Evolutionary conservation across 2,797 vertebrate species (phyloP).

Genomic region (Ctenosaura bakeri): DNA sequence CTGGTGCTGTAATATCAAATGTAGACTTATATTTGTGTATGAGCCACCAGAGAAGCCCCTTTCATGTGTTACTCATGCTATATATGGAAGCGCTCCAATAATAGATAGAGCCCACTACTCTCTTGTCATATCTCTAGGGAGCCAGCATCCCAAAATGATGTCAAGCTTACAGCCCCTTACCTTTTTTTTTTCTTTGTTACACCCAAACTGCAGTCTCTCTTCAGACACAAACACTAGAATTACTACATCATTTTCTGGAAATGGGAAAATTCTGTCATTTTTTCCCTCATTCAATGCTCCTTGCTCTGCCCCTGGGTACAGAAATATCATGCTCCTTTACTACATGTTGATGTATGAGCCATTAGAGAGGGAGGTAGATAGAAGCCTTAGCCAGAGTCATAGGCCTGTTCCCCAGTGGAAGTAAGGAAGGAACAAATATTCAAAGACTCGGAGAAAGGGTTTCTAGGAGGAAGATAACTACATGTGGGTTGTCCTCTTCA

Average conservation of each 20-base stretch:
- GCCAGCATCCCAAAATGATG: background rate
- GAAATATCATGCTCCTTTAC: too few species aligned
- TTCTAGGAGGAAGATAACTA: too few species aligned
- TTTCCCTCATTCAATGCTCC: too few species aligned
- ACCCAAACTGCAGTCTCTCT: background rate
- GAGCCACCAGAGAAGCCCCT: background rate
- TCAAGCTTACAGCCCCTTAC: background rate
- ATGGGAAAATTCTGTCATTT: background rate
- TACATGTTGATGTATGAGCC: too few species aligned
- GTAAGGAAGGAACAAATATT: too few species aligned
- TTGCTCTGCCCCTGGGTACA: too few species aligned
- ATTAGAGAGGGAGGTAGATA: too few species aligned
- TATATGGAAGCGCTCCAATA: background rate
- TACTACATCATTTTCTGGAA: background rate
- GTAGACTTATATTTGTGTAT: background rate
- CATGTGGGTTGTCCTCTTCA: too few species aligned
- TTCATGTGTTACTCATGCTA: background rate
- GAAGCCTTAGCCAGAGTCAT: too few species aligned
- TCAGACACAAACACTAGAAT: background rate
- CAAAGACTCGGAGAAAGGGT: too few species aligned
- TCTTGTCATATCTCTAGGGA: background rate
- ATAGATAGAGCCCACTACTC: background rate
- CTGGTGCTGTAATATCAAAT: background rate
- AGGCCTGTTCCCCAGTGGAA: too few species aligned
- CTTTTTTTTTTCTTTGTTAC: background rate